Base-by-base conservation (phyloP, 2,113 vertebrate species). In the Coptodon bakossiorum region DNA sequence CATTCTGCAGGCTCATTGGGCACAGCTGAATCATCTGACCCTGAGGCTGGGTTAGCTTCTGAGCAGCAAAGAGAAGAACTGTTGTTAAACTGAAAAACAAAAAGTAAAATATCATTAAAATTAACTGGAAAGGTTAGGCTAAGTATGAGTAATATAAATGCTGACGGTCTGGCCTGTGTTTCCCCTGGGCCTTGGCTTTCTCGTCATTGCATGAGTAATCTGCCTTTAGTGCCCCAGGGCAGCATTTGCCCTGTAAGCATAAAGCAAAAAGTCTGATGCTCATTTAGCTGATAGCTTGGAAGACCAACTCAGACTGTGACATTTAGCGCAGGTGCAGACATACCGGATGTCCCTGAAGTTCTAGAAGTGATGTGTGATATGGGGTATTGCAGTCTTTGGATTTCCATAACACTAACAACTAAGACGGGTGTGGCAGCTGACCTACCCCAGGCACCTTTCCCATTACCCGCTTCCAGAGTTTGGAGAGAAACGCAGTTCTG, bases 361-460 rank as follows among this genome's bases (percentile, higher is more conserved):
- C 3, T 36, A 36, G 17, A 63, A n/a, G 59, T 36, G 31, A 63
- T 63, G 59, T 63, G 31, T n/a, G 9, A 12, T 17, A 7, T 66
- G 31, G 61, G 31, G 31, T 1, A 29, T 61, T 61, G 3, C 0
- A 0, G 14, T 9, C 1, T 66, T 7, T 66, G 10, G 34, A 66
- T 66, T 66, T 38, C 61, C 34, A 66, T 66, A 66, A 38, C 0
- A 38, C 19, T 22, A 8, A 38, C 61, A 66, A 66, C 10, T 66
- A 13, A 66, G 34, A 13, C 6, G 1, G 61, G 45, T 29, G 40
- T 19, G 24, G 4, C 43, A 11, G 8, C 22, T 29, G 68, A 73
- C 6, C 14, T 0, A 11, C 16, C 24, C 24, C 71, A 29, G 71
- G 14, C 1, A 19, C 50, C 50, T 9, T 52, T 52, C 17, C 50